Evolutionary conservation across 2,888 invertebrate species (phyloP).

Genomic region (Myopa testacea): DNA sequence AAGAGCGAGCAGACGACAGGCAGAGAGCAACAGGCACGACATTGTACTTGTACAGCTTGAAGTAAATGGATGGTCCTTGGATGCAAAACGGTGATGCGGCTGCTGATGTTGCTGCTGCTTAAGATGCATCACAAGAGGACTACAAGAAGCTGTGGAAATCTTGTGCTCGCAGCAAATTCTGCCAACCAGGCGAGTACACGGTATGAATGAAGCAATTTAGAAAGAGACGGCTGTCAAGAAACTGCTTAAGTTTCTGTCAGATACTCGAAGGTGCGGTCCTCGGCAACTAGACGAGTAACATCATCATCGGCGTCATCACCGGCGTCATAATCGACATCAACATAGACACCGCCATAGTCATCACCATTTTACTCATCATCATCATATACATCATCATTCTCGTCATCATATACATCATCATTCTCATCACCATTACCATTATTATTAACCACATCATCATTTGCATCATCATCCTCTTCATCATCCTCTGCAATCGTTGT

Average conservation of each 20-base stretch:
- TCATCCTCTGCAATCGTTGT: too few relatives aligned
- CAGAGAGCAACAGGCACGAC: slow-evolving; percentile 4
- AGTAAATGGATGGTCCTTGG: slow-evolving; percentile 28
- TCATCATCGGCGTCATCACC: not conserved
- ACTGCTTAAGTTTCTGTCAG: not conserved
- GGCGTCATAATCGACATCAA: not conserved
- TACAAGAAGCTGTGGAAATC: slow-evolving; percentile 22
- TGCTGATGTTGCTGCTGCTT: not conserved
- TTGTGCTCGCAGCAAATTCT: not conserved
- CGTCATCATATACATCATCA: not conserved
- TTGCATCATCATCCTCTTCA: not conserved
- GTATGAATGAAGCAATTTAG: slow-evolving; percentile 31
- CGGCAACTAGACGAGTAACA: not conserved
- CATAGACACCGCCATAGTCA: not conserved
- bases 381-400: too few relatives aligned
- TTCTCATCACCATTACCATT: too few relatives aligned
- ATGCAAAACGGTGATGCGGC: not conserved
- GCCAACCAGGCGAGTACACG: not conserved
- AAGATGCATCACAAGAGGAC: slow-evolving; percentile 20
- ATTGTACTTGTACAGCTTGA: not conserved
- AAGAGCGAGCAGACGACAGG: not conserved
- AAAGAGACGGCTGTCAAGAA: slow-evolving; percentile 12
- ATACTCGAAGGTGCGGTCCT: not conserved
- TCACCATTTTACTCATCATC: not conserved
- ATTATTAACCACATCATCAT: not conserved